phyloP scores from a whole-genome alignment of 2,797 vertebrate genomes.

The Lates japonicus region DNA sequence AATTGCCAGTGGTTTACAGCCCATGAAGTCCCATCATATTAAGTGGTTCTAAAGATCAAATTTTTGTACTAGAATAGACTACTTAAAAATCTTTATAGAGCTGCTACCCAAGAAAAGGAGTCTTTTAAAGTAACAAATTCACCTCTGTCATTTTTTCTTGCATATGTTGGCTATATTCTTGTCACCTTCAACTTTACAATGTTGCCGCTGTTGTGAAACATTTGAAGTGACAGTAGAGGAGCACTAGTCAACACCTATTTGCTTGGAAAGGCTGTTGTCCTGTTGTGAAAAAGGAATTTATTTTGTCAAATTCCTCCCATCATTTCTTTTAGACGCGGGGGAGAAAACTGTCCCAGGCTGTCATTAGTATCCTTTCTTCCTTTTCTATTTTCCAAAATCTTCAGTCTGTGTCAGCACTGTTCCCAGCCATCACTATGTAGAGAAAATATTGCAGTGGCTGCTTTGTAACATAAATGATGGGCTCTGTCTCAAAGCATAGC shows the following conservation, averaged over 20 bases:
- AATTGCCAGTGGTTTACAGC: constrained; percentile 43
- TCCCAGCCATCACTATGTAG: constrained; percentile 28
- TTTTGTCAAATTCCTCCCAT: constrained; percentile 37
- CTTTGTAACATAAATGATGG: constrained; percentile 36
- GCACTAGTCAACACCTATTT: constrained; percentile 29
- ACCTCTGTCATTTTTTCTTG: constrained; percentile 14
- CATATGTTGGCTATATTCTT: background rate
- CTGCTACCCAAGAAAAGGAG: background rate
- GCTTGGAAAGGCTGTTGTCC: constrained; percentile 11
- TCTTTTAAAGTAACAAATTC: constrained; percentile 21
- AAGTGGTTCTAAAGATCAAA: constrained; percentile 51
- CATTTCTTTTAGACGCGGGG: constrained; percentile 22
- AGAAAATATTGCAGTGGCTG: constrained; percentile 21
- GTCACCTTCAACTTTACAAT: constrained; percentile 23
- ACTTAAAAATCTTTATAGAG: background rate
- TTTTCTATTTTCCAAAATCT: constrained; percentile 19
- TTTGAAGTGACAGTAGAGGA: constrained; percentile 23
- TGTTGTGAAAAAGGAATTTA: constrained; percentile 1
- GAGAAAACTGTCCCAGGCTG: constrained; percentile 36
- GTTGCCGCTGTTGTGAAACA: constrained; percentile 25
- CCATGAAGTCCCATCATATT: constrained; percentile 30
- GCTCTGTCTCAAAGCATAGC: constrained; percentile 32
- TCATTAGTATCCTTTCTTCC: constrained; percentile 33
- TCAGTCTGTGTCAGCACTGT: constrained; percentile 33
- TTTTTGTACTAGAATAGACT: constrained; percentile 1